Evolutionary conservation across 1,140 invertebrate genomes (phyloP), one percentile per base, ranked within the genome.

Genomic region (Propsilocerus akamusi): DNA sequence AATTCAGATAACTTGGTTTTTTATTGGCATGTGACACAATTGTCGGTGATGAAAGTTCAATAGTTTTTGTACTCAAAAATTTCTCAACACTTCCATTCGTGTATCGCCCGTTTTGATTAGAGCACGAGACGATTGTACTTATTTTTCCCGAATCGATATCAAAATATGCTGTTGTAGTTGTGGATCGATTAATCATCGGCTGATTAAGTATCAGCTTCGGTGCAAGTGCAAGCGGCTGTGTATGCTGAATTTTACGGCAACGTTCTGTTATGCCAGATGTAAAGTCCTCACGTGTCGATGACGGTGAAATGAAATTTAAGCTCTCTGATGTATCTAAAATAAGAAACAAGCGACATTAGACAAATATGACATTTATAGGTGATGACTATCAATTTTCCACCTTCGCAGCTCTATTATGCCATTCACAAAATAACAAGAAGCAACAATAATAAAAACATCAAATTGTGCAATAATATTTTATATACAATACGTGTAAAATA

Each of bases 1-100:
- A 68, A 58, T 82, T 84, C 41, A 93, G 66, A 63, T 93, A 93
- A 49, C 86, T 90, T 0, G 87, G 88, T 58, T 77, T 68, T 48
- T 65, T 65, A 41, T 41, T 41, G 17, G 34, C 34, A 41, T 41
- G 34, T 41, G 34, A 3, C 5, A 41, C 34, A 17, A 41, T 20
- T 17, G 34, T 41, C 17, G 34, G 34, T 7, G 34, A 41, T 17
- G 17, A 20, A 5, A 41, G 10, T 20, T 41, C 34, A 41, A 41
- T 41, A 6, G 34, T 20, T 10, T 41, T 41, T 17, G 34, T 41
- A 10, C 34, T 41, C 14, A 41, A 20, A 17, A 41, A 41, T 17
- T 41, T 41, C 10, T 41, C 34, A 2, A 20, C 22, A 10, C 8
- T 41, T 41, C 34, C 34, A 41, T 41, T 41, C 17, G 22, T 17